These are phyloP conservation scores for Calyptommatus sinebrachiatus DNA, from an alignment of 2,113 vertebrate genomes.

Conservation along the genomic window DNA sequence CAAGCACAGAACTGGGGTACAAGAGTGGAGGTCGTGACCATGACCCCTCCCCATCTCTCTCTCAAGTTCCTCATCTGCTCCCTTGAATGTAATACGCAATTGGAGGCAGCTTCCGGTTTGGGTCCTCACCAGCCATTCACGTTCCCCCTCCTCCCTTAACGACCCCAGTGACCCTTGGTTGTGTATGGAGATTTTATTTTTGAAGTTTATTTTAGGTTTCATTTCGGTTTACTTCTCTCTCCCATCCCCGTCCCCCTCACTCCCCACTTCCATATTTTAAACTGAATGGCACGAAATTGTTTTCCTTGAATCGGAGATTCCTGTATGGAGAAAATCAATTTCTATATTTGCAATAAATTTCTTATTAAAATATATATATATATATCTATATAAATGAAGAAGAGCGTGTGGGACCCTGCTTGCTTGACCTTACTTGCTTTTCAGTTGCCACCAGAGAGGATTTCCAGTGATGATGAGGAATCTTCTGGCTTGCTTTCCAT, in stretches of 20 bases:
- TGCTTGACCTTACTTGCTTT: neutral
- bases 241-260: no score
- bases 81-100: slow-evolving; percentile 58
- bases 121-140: slow-evolving; percentile 64
- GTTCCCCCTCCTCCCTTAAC: slow-evolving; percentile 61
- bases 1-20: slow-evolving; percentile 60
- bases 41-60: slow-evolving; percentile 16
- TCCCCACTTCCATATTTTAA: slow-evolving; percentile 65
- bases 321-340: slow-evolving; percentile 83
- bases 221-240: slow-evolving; percentile 41
- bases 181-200: slow-evolving; percentile 69
- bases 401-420: slow-evolving; percentile 44
- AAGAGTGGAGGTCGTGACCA: slow-evolving; percentile 32
- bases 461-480: neutral
- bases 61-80: slow-evolving; percentile 20
- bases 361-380: slow-evolving; percentile 74
- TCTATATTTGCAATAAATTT: slow-evolving; percentile 89
- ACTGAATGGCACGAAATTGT: slow-evolving; percentile 79
- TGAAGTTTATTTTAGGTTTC: slow-evolving; percentile 58
- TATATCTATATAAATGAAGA: slow-evolving; percentile 33
- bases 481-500: neutral
- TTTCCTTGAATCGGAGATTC: slow-evolving; percentile 79
- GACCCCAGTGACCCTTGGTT: slow-evolving; percentile 68
- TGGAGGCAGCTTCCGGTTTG: slow-evolving; percentile 69
- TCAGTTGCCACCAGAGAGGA: neutral